Evolutionary conservation across 2,888 invertebrate genomes (phyloP).

Genomic region (Sarcophaga caerulescens): DNA sequence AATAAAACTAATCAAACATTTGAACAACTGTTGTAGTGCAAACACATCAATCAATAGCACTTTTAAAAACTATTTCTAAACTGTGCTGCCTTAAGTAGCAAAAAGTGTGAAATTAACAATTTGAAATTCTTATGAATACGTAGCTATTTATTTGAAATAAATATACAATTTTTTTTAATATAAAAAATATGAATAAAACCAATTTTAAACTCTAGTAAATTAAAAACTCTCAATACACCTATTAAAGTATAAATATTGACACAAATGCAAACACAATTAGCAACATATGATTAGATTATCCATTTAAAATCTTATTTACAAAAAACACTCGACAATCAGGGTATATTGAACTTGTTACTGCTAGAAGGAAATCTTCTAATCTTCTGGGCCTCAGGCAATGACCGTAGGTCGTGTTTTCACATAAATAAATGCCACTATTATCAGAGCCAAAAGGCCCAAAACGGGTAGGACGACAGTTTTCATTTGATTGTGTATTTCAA

Average conservation of each 20-base stretch:
- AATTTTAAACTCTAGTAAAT: constrained; percentile 10
- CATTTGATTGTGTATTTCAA: constrained; percentile 89
- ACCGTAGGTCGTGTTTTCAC: constrained; percentile 87
- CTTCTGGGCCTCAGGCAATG: constrained; percentile 71
- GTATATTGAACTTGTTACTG: background rate
- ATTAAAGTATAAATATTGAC: background rate
- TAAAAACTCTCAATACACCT: background rate
- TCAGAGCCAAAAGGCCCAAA: constrained; percentile 85
- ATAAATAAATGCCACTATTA: constrained; percentile 90
- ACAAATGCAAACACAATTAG: background rate
- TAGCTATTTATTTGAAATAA: constrained; percentile 2
- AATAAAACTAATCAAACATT: no score
- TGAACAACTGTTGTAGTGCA: no score
- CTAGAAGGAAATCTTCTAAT: background rate
- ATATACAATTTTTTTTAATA: background rate
- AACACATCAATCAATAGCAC: no score
- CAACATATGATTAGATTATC: no score
- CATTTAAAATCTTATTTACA: no score
- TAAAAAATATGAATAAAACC: background rate
- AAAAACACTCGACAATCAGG: background rate
- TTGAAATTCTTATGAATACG: no score
- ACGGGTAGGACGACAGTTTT: constrained; percentile 88
- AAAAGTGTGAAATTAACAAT: no score
- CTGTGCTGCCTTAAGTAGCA: no score
- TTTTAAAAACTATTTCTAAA: no score